A percentile compares a stretch with the other conserved stretches of the same genome.
phyloP scores from a whole-genome alignment of 2,113 vertebrate genomes.

The Hyaena hyaena region DNA sequence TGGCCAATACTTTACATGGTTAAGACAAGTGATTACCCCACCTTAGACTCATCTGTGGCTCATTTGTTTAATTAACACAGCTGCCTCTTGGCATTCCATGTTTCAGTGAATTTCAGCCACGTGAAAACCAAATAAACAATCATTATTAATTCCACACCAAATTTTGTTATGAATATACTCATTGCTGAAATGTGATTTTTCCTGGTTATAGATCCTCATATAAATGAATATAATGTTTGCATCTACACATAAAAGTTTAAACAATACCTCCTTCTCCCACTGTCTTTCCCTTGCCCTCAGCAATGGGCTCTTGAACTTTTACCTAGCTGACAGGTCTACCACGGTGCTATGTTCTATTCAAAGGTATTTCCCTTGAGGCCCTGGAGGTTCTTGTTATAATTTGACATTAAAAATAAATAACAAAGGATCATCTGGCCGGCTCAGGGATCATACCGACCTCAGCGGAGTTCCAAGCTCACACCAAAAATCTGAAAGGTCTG shows the following conservation, averaged over 20 bases:
- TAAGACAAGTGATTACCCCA: background rate
- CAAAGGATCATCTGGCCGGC: background rate
- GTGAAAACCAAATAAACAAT: background rate
- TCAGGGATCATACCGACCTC: background rate
- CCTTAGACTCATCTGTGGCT: background rate
- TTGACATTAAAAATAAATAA: conserved; percentile 61
- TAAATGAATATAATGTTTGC: background rate
- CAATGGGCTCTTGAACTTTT: background rate
- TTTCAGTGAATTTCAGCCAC: background rate
- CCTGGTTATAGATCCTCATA: background rate
- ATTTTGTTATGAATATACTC: background rate
- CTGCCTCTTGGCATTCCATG: background rate
- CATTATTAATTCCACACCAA: background rate
- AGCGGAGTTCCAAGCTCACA: background rate
- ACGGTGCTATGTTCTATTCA: background rate
- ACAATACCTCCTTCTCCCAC: background rate
- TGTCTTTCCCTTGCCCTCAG: conserved; percentile 15
- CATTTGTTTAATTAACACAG: background rate
- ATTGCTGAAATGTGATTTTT: conserved; percentile 37
- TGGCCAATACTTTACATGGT: background rate
- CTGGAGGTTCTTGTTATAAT: conserved; percentile 38
- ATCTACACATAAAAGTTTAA: background rate
- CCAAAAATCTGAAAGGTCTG: conserved; percentile 32
- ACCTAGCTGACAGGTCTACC: background rate
- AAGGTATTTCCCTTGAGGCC: background rate